Evolutionary conservation across 1,140 invertebrate genomes (phyloP), one percentile per base, ranked within the genome.

Genomic region (Bradysia coprophila): DNA sequence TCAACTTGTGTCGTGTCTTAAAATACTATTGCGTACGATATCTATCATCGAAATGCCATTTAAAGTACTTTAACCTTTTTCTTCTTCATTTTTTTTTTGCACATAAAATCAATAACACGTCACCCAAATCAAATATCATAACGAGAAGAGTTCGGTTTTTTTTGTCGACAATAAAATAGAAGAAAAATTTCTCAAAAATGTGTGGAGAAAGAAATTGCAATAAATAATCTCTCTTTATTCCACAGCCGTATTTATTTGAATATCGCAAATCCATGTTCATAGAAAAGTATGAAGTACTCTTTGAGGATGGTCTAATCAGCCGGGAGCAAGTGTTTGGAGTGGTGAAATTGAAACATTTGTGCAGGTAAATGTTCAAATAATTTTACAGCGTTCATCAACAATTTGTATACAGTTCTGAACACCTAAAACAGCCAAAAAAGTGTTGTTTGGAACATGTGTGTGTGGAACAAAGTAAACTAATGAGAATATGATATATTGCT

Each of bases 1-100:
- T 47, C 72, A 79, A 50, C 51, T 80, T 32, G 62, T 79, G 0
- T 61, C 63, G 6, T 83, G 78, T 52, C 59, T 82, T 13, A 72
- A 70, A 52, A 52, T 82, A n/a, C 46, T 79, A 8, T 47, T 82
- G 18, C 64, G 76, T 49, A 75, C 71, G 8, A 60, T 79, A 18
- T 64, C 72, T 2, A 49, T 53, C 47, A 57, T 61, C 43, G 56
- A 60, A 41, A 54, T 61, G 54, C 58, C 58, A 22, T 57, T 51
- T 24, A 59, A 57, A 51, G 58, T 61, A 41, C 52, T 45, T 44
- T 6, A 20, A 32, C 13, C 6, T 8, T 28, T 28, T 28, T 8
- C 6, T 28, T 28, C n/a, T n/a, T n/a, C n/a, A n/a, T n/a, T n/a
- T n/a, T n/a, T n/a, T n/a, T n/a, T n/a, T n/a, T n/a, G n/a, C n/a